Conservation (phyloP, 2,797 vertebrate species). For the Notolabrus celidotus region DNA sequence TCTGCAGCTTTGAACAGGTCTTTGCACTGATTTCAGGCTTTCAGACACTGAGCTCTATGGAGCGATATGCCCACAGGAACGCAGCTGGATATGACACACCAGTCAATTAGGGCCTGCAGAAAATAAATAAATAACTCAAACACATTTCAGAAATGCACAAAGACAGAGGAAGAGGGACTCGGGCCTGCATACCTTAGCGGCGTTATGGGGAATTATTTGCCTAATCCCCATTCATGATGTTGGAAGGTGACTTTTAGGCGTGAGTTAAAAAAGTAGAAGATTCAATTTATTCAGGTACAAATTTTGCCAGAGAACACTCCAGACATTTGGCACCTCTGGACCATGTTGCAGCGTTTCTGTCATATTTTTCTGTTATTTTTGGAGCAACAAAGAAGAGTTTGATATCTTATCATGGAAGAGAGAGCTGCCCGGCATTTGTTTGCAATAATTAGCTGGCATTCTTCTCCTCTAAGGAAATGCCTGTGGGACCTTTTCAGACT, state of each 20-base stretch:
- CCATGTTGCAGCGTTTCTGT: too few species aligned
- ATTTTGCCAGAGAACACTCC: too few species aligned
- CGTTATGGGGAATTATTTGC: neutral
- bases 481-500: neutral
- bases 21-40: constrained; percentile 59
- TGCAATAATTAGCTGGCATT: neutral
- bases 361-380: too few species aligned
- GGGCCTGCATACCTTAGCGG: neutral
- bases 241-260: neutral
- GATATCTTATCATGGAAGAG: neutral
- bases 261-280: too few species aligned
- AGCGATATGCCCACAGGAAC: constrained; percentile 49
- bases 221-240: neutral
- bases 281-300: too few species aligned
- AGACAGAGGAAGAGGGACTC: neutral
- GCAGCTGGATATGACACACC: constrained; percentile 53
- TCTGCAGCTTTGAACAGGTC: constrained; percentile 51
- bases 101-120: constrained; percentile 60
- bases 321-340: too few species aligned
- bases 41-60: constrained; percentile 51
- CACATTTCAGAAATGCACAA: constrained; percentile 38
- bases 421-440: neutral
- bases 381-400: too few species aligned
- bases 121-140: constrained; percentile 2
- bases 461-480: neutral